phyloP scores from a whole-genome alignment of 2,888 invertebrate genomes.

The Mystacides longicornis region DNA sequence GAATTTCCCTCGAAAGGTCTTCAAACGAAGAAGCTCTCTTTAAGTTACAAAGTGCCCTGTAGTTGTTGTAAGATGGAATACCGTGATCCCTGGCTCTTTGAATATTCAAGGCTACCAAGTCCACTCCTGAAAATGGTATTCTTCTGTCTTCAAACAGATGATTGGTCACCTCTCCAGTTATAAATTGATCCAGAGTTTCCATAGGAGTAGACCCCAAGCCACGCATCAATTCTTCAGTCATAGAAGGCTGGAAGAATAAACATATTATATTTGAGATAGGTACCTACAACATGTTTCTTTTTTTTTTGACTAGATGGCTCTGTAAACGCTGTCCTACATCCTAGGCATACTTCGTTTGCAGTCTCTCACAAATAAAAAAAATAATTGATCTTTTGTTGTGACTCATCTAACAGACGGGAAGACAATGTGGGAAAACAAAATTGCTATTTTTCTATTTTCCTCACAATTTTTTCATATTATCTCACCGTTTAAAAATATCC shows the following conservation, averaged over 20 bases:
- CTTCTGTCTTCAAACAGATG: constrained; percentile 87
- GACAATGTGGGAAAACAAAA: too few relatives aligned
- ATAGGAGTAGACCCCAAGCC: constrained; percentile 84
- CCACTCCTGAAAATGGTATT: constrained; percentile 87
- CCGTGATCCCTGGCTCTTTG: constrained; percentile 86
- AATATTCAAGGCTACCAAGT: constrained; percentile 84
- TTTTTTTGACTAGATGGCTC: too few relatives aligned
- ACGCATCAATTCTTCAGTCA: constrained; percentile 79
- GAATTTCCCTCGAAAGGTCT: constrained; percentile 80
- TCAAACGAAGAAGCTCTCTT: constrained; percentile 79
- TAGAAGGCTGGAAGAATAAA: constrained; percentile 50
- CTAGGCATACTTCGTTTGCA: too few relatives aligned
- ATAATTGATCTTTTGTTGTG: too few relatives aligned
- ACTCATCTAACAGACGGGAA: too few relatives aligned
- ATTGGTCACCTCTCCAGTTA: constrained; percentile 90
- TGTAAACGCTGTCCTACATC: too few relatives aligned
- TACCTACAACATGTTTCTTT: too few relatives aligned
- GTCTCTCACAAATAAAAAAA: too few relatives aligned
- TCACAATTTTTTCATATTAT: too few relatives aligned
- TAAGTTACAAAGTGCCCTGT: constrained; percentile 82
- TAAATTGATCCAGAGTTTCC: constrained; percentile 89
- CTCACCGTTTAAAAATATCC: too few relatives aligned
- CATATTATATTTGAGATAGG: not conserved
- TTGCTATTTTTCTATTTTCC: too few relatives aligned
- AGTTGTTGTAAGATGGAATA: constrained; percentile 81